Base-by-base conservation (phyloP, 2,888 invertebrate genomes). In the Hirtodrosophila confusa region DNA sequence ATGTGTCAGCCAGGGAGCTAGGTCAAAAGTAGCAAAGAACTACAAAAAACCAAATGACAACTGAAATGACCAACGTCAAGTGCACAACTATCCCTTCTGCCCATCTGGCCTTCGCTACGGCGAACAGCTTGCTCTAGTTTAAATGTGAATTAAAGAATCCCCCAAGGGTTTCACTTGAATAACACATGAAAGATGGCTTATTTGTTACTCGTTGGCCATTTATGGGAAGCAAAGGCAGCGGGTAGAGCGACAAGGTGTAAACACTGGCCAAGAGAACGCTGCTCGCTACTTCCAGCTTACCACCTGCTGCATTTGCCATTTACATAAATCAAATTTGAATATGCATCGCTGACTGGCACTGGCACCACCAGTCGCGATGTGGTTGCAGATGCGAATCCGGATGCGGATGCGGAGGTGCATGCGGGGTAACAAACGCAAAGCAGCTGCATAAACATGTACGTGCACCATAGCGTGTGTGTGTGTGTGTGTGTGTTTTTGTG, bases 321-420 rank as follows among this genome's bases (percentile, higher is more conserved):
- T 86, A 80, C 84, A 84, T 84, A 84, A 86, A 84, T 84, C 84
- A 84, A 86, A 84, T 86, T 84, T 77, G 84, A 80, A 84, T 83
- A 86, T 84, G 84, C 86, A 80, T 75, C 80, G 80, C 71, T 71
- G 76, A 48, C 63, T 77, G 68, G 43, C 54, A 69, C 49, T 54
- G 70, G 72, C 70, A 56, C 36, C 45, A 27, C 31, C 57, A 63
- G 43, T 37, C 58, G 56, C 69, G 50, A 45, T 27, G 47, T n/a
- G 37, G 10, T 40, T 40, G 40, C 47, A 49, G 31, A 7, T 12
- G 40, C 40, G 11, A 11, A 31, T 8, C 24, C 6, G 31, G 51
- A 31, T 31, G 10, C 35, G 12, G 10, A 23, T 39, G 40, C 24
- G 29, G 43, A 44, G 53, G 41, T 40, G 54, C 43, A 48, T 62